phyloP scores from a whole-genome alignment of 2,113 vertebrate genomes.

The Pteronura brasiliensis region DNA sequence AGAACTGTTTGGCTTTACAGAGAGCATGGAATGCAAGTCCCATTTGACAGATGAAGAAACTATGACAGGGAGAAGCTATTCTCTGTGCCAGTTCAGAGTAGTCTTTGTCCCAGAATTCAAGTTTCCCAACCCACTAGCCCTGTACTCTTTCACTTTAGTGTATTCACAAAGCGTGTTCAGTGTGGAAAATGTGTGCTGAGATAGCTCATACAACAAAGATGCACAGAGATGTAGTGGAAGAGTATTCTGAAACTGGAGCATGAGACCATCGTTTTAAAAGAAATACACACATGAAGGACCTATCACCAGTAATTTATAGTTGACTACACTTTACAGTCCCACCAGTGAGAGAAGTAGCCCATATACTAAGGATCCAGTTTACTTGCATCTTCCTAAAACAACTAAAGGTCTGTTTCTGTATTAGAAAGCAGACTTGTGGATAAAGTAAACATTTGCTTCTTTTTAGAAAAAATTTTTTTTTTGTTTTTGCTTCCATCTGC shows the following conservation, averaged over 20 bases:
- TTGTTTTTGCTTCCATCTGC: conserved; percentile 57
- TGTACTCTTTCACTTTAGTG: not conserved
- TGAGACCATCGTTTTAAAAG: conserved; percentile 5
- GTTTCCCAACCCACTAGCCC: not conserved
- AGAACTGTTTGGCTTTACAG: not conserved
- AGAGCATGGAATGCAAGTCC: not conserved
- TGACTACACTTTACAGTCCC: not conserved
- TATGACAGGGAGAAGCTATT: not conserved
- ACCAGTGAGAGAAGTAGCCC: not conserved
- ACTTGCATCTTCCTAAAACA: conserved; percentile 30
- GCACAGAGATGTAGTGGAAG: not conserved
- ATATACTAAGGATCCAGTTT: not conserved
- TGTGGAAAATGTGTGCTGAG: not conserved
- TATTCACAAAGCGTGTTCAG: not conserved
- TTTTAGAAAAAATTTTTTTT: conserved; percentile 28
- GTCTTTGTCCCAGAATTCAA: not conserved
- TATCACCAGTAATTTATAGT: not conserved
- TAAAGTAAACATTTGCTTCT: conserved; percentile 63
- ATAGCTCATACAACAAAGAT: not conserved
- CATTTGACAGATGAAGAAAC: not conserved
- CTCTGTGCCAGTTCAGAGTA: not conserved
- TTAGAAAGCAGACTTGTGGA: conserved; percentile 56
- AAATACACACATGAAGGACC: not conserved
- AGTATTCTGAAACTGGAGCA: not conserved
- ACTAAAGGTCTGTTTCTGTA: conserved; percentile 43